These are phyloP conservation scores for Clanis bilineata DNA, from an alignment of 2,888 invertebrate genomes.

Conservation along the genomic window DNA sequence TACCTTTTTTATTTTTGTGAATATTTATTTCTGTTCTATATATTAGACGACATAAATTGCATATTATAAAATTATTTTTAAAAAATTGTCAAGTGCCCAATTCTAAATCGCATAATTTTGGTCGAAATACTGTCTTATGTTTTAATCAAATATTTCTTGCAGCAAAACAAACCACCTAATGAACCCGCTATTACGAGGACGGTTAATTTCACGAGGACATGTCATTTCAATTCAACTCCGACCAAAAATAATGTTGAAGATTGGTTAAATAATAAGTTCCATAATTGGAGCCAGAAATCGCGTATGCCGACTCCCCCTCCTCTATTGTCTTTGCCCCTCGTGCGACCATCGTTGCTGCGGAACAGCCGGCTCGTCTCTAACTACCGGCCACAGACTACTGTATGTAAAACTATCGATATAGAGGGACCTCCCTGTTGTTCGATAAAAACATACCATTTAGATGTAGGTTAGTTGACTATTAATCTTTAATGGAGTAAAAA, in stretches of 20 bases:
- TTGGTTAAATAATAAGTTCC: background rate
- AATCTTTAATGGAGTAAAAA: background rate
- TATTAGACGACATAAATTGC: no score
- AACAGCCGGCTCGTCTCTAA: background rate
- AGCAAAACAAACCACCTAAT: conserved; percentile 27
- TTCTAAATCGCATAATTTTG: no score
- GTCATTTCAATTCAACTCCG: background rate
- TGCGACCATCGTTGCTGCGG: background rate
- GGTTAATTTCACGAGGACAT: conserved; percentile 4
- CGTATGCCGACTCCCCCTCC: background rate
- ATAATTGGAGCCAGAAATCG: background rate
- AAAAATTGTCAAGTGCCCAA: no score
- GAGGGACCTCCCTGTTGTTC: background rate
- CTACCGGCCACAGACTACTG: background rate
- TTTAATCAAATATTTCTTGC: conserved; percentile 35
- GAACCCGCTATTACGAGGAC: conserved; percentile 7
- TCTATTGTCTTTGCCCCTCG: background rate
- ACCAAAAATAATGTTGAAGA: background rate
- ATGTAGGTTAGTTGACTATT: background rate
- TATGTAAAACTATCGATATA: background rate
- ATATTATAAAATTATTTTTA: background rate
- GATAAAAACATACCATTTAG: background rate
- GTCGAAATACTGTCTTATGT: no score
- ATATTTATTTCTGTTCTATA: no score
- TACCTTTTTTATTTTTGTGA: no score